Percentiles rank a stretch among this genome's conserved stretches.
phyloP scores from a whole-genome alignment of 2,113 vertebrate species.

The Neolamprologus ventralis region DNA sequence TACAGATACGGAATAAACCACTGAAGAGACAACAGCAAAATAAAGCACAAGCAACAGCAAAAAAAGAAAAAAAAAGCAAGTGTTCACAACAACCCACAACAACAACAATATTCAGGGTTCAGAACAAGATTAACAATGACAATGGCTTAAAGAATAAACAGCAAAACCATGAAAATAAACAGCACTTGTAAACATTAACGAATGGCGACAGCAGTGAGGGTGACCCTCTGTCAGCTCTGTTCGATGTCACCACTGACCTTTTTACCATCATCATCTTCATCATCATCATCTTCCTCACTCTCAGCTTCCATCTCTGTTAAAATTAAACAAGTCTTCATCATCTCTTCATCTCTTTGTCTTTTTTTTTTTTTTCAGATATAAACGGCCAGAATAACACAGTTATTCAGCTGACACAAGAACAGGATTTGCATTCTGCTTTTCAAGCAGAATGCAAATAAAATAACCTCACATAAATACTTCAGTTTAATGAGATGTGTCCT shows the following conservation, averaged over 20 bases:
- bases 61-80: neutral
- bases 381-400: neutral
- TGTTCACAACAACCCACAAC: neutral
- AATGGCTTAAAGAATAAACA: neutral
- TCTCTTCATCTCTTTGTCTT: neutral
- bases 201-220: neutral
- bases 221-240: neutral
- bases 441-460: neutral
- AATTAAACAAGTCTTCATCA: conserved; percentile 36
- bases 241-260: conserved; percentile 84
- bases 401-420: neutral
- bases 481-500: neutral
- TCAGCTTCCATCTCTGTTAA: conserved; percentile 66
- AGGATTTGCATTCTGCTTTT: neutral
- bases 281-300: conserved; percentile 68
- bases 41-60: neutral
- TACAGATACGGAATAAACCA: neutral
- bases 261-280: conserved; percentile 79
- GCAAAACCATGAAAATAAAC: neutral
- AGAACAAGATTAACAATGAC: neutral
- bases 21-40: neutral
- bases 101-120: neutral
- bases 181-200: neutral
- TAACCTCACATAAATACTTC: neutral
- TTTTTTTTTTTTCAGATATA: neutral